phyloP scores from a whole-genome alignment of 2,113 vertebrate species.

The Pterocles gutturalis region DNA sequence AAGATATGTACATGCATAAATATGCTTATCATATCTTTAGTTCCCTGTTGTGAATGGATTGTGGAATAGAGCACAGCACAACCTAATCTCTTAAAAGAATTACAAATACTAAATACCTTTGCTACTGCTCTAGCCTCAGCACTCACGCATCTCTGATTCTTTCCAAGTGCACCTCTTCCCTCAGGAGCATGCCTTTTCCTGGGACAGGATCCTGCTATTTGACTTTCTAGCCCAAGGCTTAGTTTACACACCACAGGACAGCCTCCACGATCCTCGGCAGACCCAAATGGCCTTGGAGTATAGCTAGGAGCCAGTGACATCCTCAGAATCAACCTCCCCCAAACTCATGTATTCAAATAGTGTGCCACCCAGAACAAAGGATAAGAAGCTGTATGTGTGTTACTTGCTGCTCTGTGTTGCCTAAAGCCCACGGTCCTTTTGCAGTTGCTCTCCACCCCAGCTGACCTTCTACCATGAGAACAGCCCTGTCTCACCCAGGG shows the following conservation, averaged over 20 bases:
- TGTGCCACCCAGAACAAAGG: not conserved
- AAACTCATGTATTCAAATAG: not conserved
- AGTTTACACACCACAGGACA: fast-evolving
- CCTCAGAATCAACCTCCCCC: no score
- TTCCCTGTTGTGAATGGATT: not conserved
- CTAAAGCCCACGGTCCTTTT: not conserved
- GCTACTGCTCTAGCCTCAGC: not conserved
- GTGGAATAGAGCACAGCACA: not conserved
- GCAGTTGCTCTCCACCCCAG: not conserved
- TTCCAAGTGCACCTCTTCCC: not conserved
- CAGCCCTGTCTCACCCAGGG: not conserved
- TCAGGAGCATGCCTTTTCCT: not conserved
- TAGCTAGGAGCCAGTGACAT: not conserved
- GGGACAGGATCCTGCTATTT: not conserved
- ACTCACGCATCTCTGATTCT: not conserved
- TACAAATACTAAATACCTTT: not conserved
- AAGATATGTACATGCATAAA: not conserved
- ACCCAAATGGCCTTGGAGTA: not conserved
- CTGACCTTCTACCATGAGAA: not conserved
- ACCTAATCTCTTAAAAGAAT: not conserved
- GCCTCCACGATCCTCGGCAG: not conserved
- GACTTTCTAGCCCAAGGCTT: not conserved
- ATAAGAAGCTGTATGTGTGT: not conserved
- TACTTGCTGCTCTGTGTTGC: not conserved
- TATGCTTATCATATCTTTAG: not conserved